Conservation (phyloP, 2,113 vertebrate species). For the Acrocephalus arundinaceus region DNA sequence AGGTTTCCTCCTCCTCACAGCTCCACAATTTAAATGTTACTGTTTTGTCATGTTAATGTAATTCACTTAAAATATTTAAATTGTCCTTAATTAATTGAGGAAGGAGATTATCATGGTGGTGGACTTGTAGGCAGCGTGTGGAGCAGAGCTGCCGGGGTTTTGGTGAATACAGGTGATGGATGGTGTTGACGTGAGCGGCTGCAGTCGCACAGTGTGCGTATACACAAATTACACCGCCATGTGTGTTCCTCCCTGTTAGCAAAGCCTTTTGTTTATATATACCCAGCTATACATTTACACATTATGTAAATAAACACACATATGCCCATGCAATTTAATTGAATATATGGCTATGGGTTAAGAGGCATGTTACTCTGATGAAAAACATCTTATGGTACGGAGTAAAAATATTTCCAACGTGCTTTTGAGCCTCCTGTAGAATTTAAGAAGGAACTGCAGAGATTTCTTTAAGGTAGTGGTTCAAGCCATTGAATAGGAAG, state of each 20-base stretch:
- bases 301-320: conserved; percentile 69
- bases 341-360: conserved; percentile 61
- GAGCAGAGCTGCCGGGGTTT: conserved; percentile 24
- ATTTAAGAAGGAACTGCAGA: conserved; percentile 60
- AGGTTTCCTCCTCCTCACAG: conserved; percentile 1
- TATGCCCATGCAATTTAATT: conserved; percentile 68
- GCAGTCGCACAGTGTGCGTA: conserved; percentile 45
- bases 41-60: conserved; percentile 59
- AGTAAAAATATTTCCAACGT: conserved; percentile 40
- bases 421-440: conserved; percentile 53
- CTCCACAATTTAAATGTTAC: conserved; percentile 1
- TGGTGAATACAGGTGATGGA: conserved; percentile 66
- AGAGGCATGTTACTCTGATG: conserved; percentile 65
- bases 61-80: conserved; percentile 60
- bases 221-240: conserved; percentile 62
- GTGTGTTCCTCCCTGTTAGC: conserved; percentile 65
- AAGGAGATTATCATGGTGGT: background rate
- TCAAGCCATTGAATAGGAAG: background rate
- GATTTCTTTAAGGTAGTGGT: conserved; percentile 40
- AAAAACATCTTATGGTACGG: conserved; percentile 65
- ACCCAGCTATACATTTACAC: conserved; percentile 69
- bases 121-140: background rate
- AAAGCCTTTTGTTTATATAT: conserved; percentile 68
- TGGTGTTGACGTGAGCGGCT: conserved; percentile 62
- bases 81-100: conserved; percentile 60